These are phyloP conservation scores for Stegophylla sp. DNA, from an alignment of 2,888 invertebrate genomes.

Conservation along the genomic window DNA sequence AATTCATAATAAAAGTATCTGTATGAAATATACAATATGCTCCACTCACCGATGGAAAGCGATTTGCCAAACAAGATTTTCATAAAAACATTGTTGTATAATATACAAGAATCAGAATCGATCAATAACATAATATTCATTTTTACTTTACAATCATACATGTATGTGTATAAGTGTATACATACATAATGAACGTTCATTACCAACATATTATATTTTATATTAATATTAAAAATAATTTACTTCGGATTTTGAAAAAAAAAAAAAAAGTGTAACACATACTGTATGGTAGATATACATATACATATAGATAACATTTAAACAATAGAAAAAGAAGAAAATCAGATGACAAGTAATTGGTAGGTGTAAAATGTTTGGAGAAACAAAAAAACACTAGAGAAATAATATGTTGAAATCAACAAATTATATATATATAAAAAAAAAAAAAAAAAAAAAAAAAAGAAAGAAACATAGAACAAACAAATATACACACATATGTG, in stretches of 20 bases:
- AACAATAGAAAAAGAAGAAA: conserved; percentile 25
- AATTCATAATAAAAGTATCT: too few relatives aligned
- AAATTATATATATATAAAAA: conserved; percentile 18
- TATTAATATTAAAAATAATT: conserved; percentile 36
- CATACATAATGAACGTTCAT: background rate
- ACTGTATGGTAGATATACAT: conserved; percentile 44
- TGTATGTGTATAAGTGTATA: conserved; percentile 1
- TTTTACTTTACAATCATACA: conserved; percentile 38
- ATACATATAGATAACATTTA: conserved; percentile 36
- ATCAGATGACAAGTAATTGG: conserved; percentile 14
- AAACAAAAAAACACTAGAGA: conserved; percentile 33
- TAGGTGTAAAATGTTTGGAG: conserved; percentile 45
- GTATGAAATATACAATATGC: background rate
- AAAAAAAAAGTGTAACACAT: conserved; percentile 34
- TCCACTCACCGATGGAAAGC: background rate
- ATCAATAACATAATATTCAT: conserved; percentile 30
- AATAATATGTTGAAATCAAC: conserved; percentile 43
- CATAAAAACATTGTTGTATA: background rate
- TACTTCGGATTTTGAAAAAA: conserved; percentile 18
- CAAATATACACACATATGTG: background rate
- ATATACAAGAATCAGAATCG: background rate
- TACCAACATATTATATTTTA: too few relatives aligned
- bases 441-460: background rate
- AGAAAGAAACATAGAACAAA: conserved; percentile 24
- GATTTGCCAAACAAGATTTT: background rate